Conservation (phyloP, 2,797 vertebrate species). For the Ctenosaura bakeri region DNA sequence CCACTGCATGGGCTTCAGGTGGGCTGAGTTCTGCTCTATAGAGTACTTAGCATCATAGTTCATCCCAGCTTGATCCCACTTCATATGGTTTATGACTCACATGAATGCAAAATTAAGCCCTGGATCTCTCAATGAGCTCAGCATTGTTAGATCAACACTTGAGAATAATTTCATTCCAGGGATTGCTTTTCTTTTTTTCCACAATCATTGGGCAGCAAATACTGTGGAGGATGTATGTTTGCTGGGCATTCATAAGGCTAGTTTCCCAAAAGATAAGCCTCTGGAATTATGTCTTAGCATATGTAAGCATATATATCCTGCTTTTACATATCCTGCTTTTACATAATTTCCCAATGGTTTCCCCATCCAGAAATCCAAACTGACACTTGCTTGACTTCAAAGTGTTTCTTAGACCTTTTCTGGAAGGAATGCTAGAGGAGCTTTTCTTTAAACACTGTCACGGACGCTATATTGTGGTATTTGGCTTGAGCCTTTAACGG, state of each 20-base stretch:
- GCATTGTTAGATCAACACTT: background rate
- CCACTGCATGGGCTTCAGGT: background rate
- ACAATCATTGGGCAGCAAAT: background rate
- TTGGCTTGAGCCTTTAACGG: background rate
- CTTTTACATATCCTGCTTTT: background rate
- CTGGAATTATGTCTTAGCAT: background rate
- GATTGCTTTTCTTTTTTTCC: background rate
- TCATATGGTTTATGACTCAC: background rate
- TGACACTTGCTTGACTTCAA: background rate
- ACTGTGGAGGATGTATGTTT: background rate
- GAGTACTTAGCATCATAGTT: slow-evolving; percentile 11
- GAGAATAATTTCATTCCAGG: slow-evolving; percentile 15
- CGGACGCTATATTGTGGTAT: background rate
- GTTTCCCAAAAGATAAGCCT: background rate
- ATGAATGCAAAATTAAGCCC: background rate
- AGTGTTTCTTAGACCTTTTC: background rate
- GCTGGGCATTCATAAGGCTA: background rate
- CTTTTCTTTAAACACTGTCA: background rate
- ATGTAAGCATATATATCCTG: background rate
- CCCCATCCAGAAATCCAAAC: background rate
- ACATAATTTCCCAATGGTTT: background rate
- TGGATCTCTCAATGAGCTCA: background rate
- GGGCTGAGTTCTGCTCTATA: background rate
- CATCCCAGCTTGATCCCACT: slow-evolving; percentile 21
- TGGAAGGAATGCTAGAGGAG: background rate